Conservation (phyloP, 2,888 invertebrate species). For the Smittia aterrima region DNA sequence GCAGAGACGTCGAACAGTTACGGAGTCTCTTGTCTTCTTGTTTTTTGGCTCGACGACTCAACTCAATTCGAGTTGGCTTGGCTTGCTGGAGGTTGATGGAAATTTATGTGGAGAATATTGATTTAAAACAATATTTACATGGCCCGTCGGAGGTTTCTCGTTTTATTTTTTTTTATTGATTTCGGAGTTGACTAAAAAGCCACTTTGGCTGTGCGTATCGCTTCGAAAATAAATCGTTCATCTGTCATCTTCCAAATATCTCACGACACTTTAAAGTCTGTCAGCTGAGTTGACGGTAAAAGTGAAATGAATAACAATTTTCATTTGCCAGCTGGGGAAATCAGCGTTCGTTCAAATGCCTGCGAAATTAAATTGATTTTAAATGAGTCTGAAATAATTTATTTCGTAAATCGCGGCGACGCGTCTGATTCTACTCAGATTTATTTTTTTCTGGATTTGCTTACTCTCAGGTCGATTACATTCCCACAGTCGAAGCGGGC, state of each 20-base stretch:
- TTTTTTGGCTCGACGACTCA: too few species aligned
- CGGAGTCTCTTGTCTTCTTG: background rate
- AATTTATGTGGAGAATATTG: constrained; percentile 36
- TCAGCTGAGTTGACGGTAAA: background rate
- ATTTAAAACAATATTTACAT: constrained; percentile 41
- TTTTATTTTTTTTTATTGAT: constrained; percentile 34
- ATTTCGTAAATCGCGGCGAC: background rate
- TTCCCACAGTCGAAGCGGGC: constrained; percentile 24
- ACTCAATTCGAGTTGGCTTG: background rate
- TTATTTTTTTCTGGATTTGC: background rate
- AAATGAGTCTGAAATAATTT: background rate
- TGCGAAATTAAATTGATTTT: background rate
- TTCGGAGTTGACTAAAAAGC: constrained; percentile 5
- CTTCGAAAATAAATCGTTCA: too few species aligned
- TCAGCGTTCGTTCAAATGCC: background rate
- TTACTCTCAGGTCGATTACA: constrained; percentile 37
- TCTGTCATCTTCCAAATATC: too few species aligned
- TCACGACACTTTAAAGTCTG: background rate
- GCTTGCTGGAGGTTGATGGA: constrained; percentile 13
- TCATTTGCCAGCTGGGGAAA: background rate
- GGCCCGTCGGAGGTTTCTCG: constrained; percentile 32
- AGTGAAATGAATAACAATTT: background rate
- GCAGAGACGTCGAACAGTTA: background rate
- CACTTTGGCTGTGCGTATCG: background rate
- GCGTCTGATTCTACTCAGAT: background rate